Evolutionary conservation across 1,140 invertebrate genomes (phyloP).

Genomic region (Episyrphus balteatus): DNA sequence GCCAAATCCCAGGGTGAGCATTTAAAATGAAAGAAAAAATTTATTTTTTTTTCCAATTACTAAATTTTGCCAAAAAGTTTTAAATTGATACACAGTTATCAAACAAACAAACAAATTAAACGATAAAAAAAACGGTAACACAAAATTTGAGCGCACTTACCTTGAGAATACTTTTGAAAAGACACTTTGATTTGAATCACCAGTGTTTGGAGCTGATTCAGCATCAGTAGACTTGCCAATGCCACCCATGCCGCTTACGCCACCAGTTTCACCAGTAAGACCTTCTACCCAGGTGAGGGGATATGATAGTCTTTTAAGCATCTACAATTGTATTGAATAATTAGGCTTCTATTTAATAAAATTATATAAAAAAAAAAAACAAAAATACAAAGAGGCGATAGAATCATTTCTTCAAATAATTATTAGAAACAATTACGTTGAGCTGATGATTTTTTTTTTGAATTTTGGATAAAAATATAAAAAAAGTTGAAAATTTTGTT

Average conservation of each 20-base stretch:
- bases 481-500: no score
- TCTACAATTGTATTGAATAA: conserved; percentile 41
- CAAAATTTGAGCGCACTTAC: conserved; percentile 39
- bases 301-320: conserved; percentile 82
- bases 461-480: no score
- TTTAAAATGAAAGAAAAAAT: no score
- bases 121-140: neutral
- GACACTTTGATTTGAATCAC: conserved; percentile 48
- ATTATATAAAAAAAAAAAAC: neutral
- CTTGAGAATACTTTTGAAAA: conserved; percentile 85
- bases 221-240: conserved; percentile 28
- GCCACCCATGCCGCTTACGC: conserved; percentile 24
- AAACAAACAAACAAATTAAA: neutral
- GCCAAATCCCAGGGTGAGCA: no score
- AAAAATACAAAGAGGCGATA: no score
- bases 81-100: neutral
- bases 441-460: no score
- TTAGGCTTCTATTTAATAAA: neutral
- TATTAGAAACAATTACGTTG: conserved; percentile 2
- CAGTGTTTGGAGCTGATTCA: conserved; percentile 37
- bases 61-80: no score
- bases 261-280: conserved; percentile 49
- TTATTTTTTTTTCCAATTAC: no score
- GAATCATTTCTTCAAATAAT: no score
- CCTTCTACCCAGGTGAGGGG: conserved; percentile 89